phyloP scores from a whole-genome alignment of 1,140 invertebrate genomes.

The Brachionus sp. region DNA sequence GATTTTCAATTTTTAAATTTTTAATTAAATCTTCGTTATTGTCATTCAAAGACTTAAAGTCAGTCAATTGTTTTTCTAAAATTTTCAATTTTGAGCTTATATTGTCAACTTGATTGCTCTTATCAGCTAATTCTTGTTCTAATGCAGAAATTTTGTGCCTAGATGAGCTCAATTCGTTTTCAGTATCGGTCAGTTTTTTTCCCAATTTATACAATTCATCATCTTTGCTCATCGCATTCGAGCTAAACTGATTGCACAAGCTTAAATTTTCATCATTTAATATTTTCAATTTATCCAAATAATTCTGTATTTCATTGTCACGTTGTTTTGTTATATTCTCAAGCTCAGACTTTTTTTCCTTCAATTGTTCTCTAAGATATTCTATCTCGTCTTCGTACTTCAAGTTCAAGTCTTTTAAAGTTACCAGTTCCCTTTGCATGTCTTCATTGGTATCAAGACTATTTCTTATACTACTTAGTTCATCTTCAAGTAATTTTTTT shows the following conservation, averaged over 20 bases:
- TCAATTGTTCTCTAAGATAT: background rate
- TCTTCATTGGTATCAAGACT: background rate
- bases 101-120: background rate
- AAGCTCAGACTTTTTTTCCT: background rate
- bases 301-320: background rate
- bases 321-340: background rate
- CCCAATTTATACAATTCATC: background rate
- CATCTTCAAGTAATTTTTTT: background rate
- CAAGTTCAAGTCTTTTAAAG: background rate
- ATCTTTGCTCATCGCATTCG: background rate
- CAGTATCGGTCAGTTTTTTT: background rate
- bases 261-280: slow-evolving; percentile 34
- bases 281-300: slow-evolving; percentile 6
- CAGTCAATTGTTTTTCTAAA: background rate
- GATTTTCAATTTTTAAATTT: background rate
- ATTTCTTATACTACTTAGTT: background rate
- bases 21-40: background rate
- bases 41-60: background rate
- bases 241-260: slow-evolving; percentile 18
- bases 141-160: background rate
- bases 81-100: background rate
- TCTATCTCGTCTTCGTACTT: slow-evolving; percentile 38
- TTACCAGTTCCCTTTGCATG: background rate
- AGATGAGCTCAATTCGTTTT: background rate
- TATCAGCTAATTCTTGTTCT: background rate